Evolutionary conservation across 2,797 vertebrate genomes (phyloP).

Genomic region (Anableps anableps): DNA sequence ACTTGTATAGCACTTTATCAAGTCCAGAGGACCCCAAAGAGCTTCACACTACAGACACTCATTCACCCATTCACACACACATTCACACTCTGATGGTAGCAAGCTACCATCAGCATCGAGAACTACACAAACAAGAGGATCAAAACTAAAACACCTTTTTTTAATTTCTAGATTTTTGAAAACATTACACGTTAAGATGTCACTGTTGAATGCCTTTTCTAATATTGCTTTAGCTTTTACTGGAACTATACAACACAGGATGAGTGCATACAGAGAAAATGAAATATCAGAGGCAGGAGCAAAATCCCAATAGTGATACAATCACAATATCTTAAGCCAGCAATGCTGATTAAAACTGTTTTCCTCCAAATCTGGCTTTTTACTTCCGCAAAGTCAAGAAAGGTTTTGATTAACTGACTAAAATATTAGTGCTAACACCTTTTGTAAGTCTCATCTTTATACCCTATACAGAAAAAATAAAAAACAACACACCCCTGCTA

Average conservation of each 20-base stretch:
- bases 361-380: not conserved
- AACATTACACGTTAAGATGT: not conserved
- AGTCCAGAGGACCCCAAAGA: too few relatives aligned
- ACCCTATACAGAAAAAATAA: too few relatives aligned
- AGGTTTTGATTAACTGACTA: not conserved
- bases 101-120: too few relatives aligned
- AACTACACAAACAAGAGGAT: slow-evolving; percentile 4
- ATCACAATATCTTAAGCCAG: not conserved
- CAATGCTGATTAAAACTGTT: not conserved
- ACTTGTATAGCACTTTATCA: too few relatives aligned
- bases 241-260: not conserved
- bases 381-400: not conserved
- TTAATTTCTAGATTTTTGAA: not conserved
- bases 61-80: too few relatives aligned
- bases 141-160: not conserved
- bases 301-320: not conserved
- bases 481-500: too few relatives aligned
- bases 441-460: too few relatives aligned
- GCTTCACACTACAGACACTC: too few relatives aligned
- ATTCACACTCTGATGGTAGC: too few relatives aligned
- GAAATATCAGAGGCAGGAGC: not conserved
- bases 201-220: not conserved
- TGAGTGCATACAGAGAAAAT: not conserved
- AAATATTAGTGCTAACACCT: not conserved
- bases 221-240: not conserved